Conservation (phyloP, 2,888 invertebrate genomes). For the Oxyteleia sp. region DNA sequence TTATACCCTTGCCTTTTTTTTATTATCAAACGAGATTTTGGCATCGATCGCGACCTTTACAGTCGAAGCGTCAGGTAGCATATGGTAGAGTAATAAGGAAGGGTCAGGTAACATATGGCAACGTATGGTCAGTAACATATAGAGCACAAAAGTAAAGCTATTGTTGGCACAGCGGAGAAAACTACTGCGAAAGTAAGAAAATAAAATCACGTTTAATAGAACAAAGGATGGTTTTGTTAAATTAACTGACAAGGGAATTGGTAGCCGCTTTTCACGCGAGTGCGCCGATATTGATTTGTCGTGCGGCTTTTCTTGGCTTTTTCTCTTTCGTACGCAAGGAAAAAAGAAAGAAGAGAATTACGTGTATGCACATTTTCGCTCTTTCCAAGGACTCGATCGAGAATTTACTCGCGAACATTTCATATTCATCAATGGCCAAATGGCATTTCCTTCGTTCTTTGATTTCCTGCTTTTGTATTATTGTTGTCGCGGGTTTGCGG, state of each 20-base stretch:
- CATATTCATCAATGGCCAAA: no score
- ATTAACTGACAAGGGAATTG: constrained; percentile 9
- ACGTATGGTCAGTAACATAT: no score
- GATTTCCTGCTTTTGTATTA: no score
- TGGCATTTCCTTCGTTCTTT: no score
- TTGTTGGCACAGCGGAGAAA: constrained; percentile 21
- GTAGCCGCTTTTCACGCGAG: not conserved
- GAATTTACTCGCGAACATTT: no score
- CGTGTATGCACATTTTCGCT: no score
- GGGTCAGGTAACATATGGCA: constrained; percentile 26
- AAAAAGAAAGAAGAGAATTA: no score
- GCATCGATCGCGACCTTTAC: constrained; percentile 39
- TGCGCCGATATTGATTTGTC: constrained; percentile 20
- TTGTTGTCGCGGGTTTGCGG: no score
- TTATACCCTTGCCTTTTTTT: no score
- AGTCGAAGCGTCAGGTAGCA: constrained; percentile 31
- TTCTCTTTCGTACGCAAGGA: not conserved
- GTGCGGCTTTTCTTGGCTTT: constrained; percentile 1
- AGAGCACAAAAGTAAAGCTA: constrained; percentile 25
- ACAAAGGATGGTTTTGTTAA: constrained; percentile 17
- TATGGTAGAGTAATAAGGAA: no score
- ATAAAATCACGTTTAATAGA: constrained; percentile 15
- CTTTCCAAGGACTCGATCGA: no score
- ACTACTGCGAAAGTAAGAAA: constrained; percentile 6
- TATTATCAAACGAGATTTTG: constrained; percentile 20